phyloP scores from a whole-genome alignment of 2,113 vertebrate species.

The Lagopus leucura region DNA sequence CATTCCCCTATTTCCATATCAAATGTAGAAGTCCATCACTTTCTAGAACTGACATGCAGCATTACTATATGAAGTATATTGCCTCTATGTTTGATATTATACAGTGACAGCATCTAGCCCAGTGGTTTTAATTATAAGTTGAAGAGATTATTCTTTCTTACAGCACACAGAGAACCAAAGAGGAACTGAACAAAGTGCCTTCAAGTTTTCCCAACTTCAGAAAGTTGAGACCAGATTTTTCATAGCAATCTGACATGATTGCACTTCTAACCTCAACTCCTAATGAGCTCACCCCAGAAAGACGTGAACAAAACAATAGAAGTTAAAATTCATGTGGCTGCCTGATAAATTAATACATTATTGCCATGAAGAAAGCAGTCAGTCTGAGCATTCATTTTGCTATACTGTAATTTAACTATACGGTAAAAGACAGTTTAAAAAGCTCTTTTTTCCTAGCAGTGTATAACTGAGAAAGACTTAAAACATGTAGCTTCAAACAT shows the following conservation, averaged over 20 bases:
- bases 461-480: not conserved
- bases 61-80: not conserved
- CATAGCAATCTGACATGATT: not conserved
- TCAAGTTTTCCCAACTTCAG: not conserved
- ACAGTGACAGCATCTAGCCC: not conserved
- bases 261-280: not conserved
- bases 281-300: conserved; percentile 1
- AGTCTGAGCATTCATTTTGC: not conserved
- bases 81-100: not conserved
- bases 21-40: not conserved
- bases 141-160: not conserved
- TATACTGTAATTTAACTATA: not conserved
- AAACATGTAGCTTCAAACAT: not conserved
- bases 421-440: not conserved
- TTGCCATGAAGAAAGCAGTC: not conserved
- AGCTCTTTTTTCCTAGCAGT: not conserved
- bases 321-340: conserved; percentile 11
- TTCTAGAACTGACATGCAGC: not conserved
- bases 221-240: conserved; percentile 24
- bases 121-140: not conserved
- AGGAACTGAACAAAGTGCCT: not conserved
- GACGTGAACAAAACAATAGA: conserved; percentile 4
- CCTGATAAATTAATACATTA: not conserved
- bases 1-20: not conserved
- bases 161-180: not conserved